A percentile compares a stretch with the other conserved stretches of the same genome.
Evolutionary conservation across 2,113 vertebrate species (phyloP).

Genomic region (Clarias magur): DNA sequence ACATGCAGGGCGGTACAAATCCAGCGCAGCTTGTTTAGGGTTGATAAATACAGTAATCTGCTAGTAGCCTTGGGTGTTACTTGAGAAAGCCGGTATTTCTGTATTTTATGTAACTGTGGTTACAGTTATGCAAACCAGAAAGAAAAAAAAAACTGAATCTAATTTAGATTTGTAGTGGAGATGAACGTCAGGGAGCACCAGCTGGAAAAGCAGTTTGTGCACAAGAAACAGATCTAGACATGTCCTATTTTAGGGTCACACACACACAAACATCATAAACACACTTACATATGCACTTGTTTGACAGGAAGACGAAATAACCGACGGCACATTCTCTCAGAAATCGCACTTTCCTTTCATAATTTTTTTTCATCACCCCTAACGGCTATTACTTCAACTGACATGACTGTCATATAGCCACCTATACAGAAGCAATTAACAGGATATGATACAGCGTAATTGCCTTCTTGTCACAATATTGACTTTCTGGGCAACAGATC

Average conservation of each 20-base stretch:
- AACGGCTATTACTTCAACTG: not conserved
- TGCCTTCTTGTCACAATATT: slow-evolving; percentile 37
- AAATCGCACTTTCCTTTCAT: slow-evolving; percentile 4
- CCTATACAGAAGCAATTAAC: slow-evolving; percentile 7
- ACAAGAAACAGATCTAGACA: slow-evolving; percentile 44
- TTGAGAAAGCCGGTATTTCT: not conserved
- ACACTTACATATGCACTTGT: not conserved
- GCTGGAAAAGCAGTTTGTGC: slow-evolving; percentile 36
- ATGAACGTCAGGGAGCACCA: slow-evolving; percentile 21
- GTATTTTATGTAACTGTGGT: not conserved
- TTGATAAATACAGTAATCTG: slow-evolving; percentile 17
- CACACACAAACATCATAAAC: not conserved
- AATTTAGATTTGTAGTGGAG: not conserved
- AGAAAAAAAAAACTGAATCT: not conserved
- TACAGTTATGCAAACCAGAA: not conserved
- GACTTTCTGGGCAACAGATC: slow-evolving; percentile 33
- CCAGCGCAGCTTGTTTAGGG: slow-evolving; percentile 6
- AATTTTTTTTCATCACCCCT: not conserved
- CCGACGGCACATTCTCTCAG: not conserved
- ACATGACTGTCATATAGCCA: not conserved
- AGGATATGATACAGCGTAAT: not conserved
- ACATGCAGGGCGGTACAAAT: not conserved
- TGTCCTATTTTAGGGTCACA: slow-evolving; percentile 1
- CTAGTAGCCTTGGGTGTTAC: not conserved
- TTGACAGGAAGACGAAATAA: not conserved